Conservation (phyloP, 2,888 invertebrate species). For the Lottia gigantea region DNA sequence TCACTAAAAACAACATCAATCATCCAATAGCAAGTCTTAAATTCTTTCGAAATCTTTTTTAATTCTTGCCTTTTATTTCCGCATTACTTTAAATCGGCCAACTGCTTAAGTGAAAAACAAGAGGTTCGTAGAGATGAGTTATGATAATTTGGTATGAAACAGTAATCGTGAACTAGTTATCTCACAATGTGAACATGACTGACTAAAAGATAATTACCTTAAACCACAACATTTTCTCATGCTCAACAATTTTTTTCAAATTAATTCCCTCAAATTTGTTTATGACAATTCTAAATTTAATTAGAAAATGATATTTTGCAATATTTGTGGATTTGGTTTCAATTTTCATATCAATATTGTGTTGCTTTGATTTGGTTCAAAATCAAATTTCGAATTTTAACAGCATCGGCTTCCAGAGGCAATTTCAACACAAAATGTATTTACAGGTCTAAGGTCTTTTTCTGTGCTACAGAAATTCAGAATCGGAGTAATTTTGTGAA, state of each 20-base stretch:
- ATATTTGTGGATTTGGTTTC: too few relatives aligned
- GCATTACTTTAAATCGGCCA: neutral
- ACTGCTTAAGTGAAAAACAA: conserved; percentile 11
- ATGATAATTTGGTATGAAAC: neutral
- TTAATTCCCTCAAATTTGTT: neutral
- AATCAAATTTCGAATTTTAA: too few relatives aligned
- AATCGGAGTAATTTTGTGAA: too few relatives aligned
- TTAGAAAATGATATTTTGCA: too few relatives aligned
- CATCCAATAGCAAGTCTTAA: neutral
- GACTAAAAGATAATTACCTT: neutral
- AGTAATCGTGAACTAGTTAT: neutral
- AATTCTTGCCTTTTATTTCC: neutral
- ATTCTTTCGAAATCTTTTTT: neutral
- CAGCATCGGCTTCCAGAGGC: too few relatives aligned
- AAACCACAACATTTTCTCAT: neutral
- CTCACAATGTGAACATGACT: neutral
- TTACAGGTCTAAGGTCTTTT: too few relatives aligned
- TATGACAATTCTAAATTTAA: too few relatives aligned
- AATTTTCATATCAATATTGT: too few relatives aligned
- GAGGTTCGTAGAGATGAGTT: neutral
- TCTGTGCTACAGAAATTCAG: too few relatives aligned
- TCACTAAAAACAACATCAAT: neutral
- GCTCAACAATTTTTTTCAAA: neutral
- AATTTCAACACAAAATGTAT: too few relatives aligned
- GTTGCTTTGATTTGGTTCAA: too few relatives aligned